Percentiles rank a stretch among this genome's conserved stretches.
phyloP scores from a whole-genome alignment of 2,113 vertebrate species.

The Aldabrachelys gigantea region DNA sequence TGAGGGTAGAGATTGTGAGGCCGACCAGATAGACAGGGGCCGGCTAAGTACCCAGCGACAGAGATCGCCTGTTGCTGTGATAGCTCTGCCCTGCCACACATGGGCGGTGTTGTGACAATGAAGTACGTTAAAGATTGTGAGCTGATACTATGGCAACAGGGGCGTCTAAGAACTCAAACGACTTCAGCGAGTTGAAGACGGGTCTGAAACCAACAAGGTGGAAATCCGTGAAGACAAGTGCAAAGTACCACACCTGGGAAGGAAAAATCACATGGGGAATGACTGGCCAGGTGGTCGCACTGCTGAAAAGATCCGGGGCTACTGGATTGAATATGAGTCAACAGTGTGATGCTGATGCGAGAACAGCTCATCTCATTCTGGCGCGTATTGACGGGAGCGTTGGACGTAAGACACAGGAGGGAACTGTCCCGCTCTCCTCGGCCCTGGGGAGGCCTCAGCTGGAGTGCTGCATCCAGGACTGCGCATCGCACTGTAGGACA shows the following conservation, averaged over 20 bases:
- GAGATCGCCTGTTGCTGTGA: background rate
- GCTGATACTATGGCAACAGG: too few species aligned
- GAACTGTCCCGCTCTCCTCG: too few species aligned
- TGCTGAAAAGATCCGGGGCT: too few species aligned
- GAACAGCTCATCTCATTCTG: background rate
- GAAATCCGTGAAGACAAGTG: background rate
- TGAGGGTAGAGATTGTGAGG: background rate
- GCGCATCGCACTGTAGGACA: background rate
- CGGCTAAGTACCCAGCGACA: background rate
- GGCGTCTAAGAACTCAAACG: background rate
- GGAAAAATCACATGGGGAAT: background rate
- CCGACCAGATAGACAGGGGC: background rate
- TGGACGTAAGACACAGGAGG: background rate
- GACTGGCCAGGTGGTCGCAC: background rate
- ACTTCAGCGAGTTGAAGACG: background rate
- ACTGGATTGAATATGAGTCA: background rate
- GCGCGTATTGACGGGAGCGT: background rate
- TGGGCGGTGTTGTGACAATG: background rate
- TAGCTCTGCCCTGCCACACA: background rate
- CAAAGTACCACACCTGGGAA: background rate
- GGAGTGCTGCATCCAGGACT: too few species aligned
- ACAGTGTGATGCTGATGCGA: background rate
- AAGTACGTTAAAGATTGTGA: background rate
- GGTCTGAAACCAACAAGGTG: background rate
- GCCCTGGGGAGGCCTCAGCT: too few species aligned